Base-by-base conservation (phyloP, 2,797 vertebrate species). In the Tachyglossus aculeatus region DNA sequence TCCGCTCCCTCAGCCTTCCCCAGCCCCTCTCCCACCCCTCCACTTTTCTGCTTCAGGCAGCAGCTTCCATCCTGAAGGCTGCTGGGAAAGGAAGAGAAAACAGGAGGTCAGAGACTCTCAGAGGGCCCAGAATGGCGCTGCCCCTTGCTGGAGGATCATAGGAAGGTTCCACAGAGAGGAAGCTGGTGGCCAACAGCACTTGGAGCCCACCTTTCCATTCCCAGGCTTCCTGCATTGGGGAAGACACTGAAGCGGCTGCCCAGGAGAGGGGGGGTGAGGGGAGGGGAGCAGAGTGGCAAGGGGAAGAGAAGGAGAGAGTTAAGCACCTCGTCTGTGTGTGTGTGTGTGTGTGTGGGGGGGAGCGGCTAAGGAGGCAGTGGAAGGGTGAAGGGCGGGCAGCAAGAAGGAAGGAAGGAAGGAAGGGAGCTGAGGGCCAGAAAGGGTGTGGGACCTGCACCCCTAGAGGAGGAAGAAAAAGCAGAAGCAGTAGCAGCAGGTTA, bases 171-270 rank as follows among this genome's bases (percentile, higher is more conserved):
- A 31, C 31, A 54, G n/a, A 5, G 51, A 54, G 32, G 51, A 54
- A 13, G 32, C 22, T 18, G 51, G 34, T 32, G 32, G 32, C 14
- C 21, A 33, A 54, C 51, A 34, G 51, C 39, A 18, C 25, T n/a
- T 45, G 21, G 61, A 64, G 7, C 24, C 27, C 61, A 43, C 59
- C 73, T 71, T 63, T 59, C 9, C 48, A 56, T 67, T 78, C 43
- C 58, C 50, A 69, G 43, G 57, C 55, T 47, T 63, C 14, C 64
- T 34, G 66, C 31, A 31, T 47, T 58, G 72, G 6, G 7, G 13
- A 4, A 68, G 45, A 59, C n/a, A 67, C 41, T 47, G n/a, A 75
- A 44, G 55, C 76, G 32, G 31, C 66, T 65, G 43, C 67, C 67
- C 45, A 70, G 66, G 57, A 15, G 57, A 33, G 43, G 55, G 48